Evolutionary conservation across 2,113 vertebrate species (phyloP), one percentile per base, ranked within the genome.

Genomic region (Bos javanicus): DNA sequence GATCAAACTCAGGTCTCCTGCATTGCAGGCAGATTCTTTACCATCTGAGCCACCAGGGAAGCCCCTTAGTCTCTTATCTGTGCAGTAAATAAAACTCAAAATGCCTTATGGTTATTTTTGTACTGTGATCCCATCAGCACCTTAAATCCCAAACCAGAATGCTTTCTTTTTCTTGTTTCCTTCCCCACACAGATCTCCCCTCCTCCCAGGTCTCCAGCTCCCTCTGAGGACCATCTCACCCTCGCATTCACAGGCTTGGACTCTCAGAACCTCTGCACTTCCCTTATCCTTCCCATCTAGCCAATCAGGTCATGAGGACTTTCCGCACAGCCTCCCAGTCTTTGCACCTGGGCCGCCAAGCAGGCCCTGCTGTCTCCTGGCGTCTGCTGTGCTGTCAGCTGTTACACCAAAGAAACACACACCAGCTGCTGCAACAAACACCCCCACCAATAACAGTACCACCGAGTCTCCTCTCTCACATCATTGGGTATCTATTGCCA

Each of bases 401-500:
- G 17, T 81, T 7, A 80, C 2, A 33, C 36, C 16, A 52, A 54
- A 11, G 33, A 56, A 82, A 9, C 7, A 50, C 6, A 85, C 36
- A 6, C 25, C 50, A 48, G 92, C 12, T n/a, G 16, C 0, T 6
- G 71, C 62, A 82, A 28, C 7, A 50, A 7, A 43, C 43, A 36
- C 57, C 21, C n/a, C 23, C 28, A 6, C 76, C 62, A 85, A 5
- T 43, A 48, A 52, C 21, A 1, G 36, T 1, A 17, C 54, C 52
- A 28, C 4, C 1, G 5, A 5, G 26, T 11, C 25, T 26, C 46
- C 88, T 30, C 28, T 39, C 12, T 50, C 25, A 19, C n/a, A 5
- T 13, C 8, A 0, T 2, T 28, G 36, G n/a, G 39, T n/a, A 2
- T 43, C 60, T 39, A 2, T 1, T 25, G 17, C 56, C 48, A 4